Evolutionary conservation across 2,888 invertebrate species (phyloP), one percentile per base, ranked within the genome.

Genomic region (Ellobium chinense): DNA sequence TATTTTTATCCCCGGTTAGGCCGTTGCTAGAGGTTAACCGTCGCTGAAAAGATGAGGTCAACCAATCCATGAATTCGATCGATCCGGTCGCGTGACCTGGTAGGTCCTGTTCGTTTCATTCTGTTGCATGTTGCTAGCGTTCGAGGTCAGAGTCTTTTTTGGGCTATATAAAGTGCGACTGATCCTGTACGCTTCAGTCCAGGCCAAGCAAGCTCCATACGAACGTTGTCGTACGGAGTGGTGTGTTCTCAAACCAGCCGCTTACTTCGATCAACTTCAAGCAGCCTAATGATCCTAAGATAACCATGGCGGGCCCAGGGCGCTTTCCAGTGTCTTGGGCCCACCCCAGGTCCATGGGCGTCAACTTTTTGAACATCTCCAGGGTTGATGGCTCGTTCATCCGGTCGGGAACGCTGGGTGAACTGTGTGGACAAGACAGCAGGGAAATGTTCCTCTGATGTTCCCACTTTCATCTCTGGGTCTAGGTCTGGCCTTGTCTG

Each of bases 241-340:
- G 73, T 29, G 58, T 24, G 60, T 36, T 58, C 58, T 66, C 54
- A 36, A n/a, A 4, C 7, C 36, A 73, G 37, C 76, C 76, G 76
- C 76, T 76, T 76, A 66, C 76, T 76, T 76, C 65, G 76, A 75
- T 31, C 29, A 58, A 21, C 18, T 34, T 12, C n/a, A 60, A 21
- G 34, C 18, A 14, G n/a, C 24, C 7, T 3, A 12, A 65, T 54
- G 76, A 36, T 72, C 4, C n/a, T 46, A 2, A 65, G 54, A 21
- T 76, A 66, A 76, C 66, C 21, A 21, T n/a, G 76, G 76, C 65
- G 76, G 76, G 76, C 58, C 66, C 66, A 12, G 66, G 76, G 36
- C 66, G 27, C 66, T 76, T 76, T 65, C 66, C 24, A 65, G 56
- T 21, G 76, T 54, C 58, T 36, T 27, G 66, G 66, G 76, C 66